Conservation (phyloP, 92 coral and sea anemone genomes). For the Isaurus tuberculatus region DNA sequence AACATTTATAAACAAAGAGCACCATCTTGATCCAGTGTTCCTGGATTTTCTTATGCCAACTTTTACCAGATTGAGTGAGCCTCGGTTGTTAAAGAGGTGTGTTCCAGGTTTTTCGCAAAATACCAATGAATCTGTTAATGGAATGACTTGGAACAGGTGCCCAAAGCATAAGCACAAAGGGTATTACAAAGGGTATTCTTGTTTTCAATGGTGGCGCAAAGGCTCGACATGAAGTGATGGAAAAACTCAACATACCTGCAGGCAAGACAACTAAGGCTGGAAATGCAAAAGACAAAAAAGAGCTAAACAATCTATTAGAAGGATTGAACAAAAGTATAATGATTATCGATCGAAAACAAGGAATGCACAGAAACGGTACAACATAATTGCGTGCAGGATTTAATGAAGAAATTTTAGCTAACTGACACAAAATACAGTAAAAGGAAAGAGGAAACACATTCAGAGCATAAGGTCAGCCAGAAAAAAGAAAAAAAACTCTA, state of each 20-base stretch:
- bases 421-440: no score
- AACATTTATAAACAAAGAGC: conserved; percentile 39
- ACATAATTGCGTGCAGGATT: no score
- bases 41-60: conserved; percentile 35
- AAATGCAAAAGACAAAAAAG: conserved; percentile 25
- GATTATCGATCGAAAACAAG: conserved; percentile 26
- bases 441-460: no score
- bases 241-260: conserved; percentile 36
- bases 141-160: conserved; percentile 49
- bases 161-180: conserved; percentile 51
- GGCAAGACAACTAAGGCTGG: conserved; percentile 27
- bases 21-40: conserved; percentile 49
- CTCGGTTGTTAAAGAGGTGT: conserved; percentile 34
- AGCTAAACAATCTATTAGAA: conserved; percentile 21
- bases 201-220: conserved; percentile 42
- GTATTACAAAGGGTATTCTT: conserved; percentile 1
- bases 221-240: conserved; percentile 38
- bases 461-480: no score
- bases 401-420: no score
- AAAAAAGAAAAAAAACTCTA: no score
- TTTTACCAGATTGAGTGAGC: conserved; percentile 29
- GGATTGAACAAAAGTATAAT: conserved; percentile 10
- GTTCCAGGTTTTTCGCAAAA: conserved; percentile 50
- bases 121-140: conserved; percentile 46
- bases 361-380: conserved; percentile 7